Evolutionary conservation across 2,113 vertebrate genomes (phyloP), one percentile per base, ranked within the genome.

Genomic region (Petrocephalus zakoni): DNA sequence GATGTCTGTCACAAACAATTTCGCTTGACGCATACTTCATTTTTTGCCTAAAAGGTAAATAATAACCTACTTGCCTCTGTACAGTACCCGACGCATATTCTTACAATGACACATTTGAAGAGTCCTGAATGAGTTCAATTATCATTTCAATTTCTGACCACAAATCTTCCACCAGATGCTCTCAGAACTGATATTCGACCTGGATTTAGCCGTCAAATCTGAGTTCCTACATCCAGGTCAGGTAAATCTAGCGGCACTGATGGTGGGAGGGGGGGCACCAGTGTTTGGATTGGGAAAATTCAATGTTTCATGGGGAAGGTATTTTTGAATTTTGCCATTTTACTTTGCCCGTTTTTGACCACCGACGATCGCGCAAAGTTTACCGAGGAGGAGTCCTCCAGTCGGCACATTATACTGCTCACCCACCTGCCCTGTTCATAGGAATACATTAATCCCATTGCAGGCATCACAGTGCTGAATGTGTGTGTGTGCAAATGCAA

Each of bases 1-100:
- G 19, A 87, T 64, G 55, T 81, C 72, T 61, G 88, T 88, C 88
- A 83, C 19, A 88, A 83, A 42, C 68, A n/a, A 81, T 88, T 88
- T 82, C 5, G 10, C 52, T 88, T 88, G 29, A 88, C 22, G 53
- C 52, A 6, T 88, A 25, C 49, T 78, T 61, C n/a, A 10, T 88
- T 56, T 86, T 37, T 55, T 51, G 53, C 75, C 53, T 58, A 42
- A 83, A 82, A 83, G 42, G 15, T 25, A 83, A 84, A 58, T 46
- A 82, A 88, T 46, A 83, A 47, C 88, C 37, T 17, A 46, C 13
- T 42, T 58, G 19, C 22, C 88, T 49, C 34, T 19, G 5, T 25
- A 83, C 87, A 46, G 53, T 84, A 83, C 5, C 37, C 4, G 4
- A 58, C 49, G 22, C 52, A 61, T 21, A 81, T 81, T 47, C 10